Evolutionary conservation across 2,797 vertebrate genomes (phyloP).

Genomic region (Etheostoma nigrum): DNA sequence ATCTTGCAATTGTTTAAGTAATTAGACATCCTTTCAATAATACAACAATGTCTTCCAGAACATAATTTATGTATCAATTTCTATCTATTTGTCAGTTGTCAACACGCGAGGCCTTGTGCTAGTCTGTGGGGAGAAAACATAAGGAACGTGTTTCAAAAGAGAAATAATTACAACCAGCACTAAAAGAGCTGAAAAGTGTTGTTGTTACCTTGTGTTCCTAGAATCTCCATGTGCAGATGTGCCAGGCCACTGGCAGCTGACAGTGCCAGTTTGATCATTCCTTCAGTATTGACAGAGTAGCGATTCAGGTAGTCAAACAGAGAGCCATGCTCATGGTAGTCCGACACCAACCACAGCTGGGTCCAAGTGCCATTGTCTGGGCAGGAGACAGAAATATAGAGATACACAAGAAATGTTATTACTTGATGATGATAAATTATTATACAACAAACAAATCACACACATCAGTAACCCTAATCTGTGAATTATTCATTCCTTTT

Average conservation of each 20-base stretch:
- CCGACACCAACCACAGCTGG: conserved; percentile 95
- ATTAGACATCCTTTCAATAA: neutral
- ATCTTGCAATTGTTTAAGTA: neutral
- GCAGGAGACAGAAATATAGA: conserved; percentile 6
- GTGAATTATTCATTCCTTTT: neutral
- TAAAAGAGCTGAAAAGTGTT: neutral
- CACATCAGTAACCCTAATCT: neutral
- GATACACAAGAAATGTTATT: neutral
- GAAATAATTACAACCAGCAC: neutral
- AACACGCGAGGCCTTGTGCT: conserved; percentile 11
- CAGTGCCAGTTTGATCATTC: conserved; percentile 94
- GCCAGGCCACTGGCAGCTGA: conserved; percentile 95
- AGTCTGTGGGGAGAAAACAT: neutral
- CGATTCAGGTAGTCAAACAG: conserved; percentile 95
- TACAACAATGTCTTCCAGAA: neutral
- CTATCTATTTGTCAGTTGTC: neutral
- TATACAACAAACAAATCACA: neutral
- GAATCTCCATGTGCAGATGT: conserved; percentile 97
- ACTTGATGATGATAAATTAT: neutral
- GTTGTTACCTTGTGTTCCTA: conserved; percentile 92
- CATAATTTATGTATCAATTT: neutral
- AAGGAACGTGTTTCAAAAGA: neutral
- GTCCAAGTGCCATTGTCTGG: conserved; percentile 97
- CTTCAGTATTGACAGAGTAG: conserved; percentile 93
- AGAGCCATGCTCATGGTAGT: conserved; percentile 96